Evolutionary conservation across 2,888 invertebrate species (phyloP).

Genomic region (Monopis laevigella): DNA sequence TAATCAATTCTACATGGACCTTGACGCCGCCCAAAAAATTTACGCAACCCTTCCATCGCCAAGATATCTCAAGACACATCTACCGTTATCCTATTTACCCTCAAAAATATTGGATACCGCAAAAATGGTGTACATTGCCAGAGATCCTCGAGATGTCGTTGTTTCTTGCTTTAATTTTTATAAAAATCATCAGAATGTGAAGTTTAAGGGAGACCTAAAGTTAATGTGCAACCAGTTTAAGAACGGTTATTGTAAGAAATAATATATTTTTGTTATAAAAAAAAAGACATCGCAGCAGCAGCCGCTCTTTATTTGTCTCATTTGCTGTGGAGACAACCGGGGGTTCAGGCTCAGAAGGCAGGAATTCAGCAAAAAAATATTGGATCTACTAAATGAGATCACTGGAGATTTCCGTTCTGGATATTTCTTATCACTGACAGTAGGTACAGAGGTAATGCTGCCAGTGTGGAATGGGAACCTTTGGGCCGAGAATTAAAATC

Average conservation of each 20-base stretch:
- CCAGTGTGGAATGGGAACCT: too few species aligned
- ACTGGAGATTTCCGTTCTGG: too few species aligned
- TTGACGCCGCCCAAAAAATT: background rate
- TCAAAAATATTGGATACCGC: constrained; percentile 46
- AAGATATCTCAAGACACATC: constrained; percentile 71
- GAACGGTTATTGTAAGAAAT: constrained; percentile 56
- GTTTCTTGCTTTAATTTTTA: constrained; percentile 78
- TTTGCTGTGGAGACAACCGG: too few species aligned
- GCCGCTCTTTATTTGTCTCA: too few species aligned
- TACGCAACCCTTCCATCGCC: constrained; percentile 27
- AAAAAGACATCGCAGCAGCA: too few species aligned
- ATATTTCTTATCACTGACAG: too few species aligned
- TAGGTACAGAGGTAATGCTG: too few species aligned
- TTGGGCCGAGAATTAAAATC: too few species aligned
- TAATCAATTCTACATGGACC: background rate
- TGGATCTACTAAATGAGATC: too few species aligned
- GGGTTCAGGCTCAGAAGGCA: too few species aligned
- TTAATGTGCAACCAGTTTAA: constrained; percentile 70
- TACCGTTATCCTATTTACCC: constrained; percentile 72
- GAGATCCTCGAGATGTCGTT: constrained; percentile 80
- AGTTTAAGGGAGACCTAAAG: constrained; percentile 63
- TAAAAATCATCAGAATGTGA: constrained; percentile 64
- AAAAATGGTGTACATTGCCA: constrained; percentile 74
- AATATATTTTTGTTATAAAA: too few species aligned
- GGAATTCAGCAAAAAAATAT: too few species aligned